A percentile compares a stretch with the other conserved stretches of the same genome.
Conservation (phyloP, 2,888 invertebrate species). For the Apamea sordens region DNA sequence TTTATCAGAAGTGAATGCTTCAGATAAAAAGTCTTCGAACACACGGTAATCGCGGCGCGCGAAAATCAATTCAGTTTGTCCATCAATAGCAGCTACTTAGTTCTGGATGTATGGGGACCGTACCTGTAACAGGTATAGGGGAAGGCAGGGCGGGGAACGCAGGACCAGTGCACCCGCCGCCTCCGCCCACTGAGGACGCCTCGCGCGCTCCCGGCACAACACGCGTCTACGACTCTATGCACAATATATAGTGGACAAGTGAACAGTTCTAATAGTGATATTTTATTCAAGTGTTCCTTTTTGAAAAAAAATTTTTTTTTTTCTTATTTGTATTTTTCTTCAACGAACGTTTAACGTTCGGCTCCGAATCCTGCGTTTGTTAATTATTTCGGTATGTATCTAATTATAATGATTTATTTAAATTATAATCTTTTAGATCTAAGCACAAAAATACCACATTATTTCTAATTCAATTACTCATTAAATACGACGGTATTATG, state of each 20-base stretch:
- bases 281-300: constrained; percentile 53
- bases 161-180: constrained; percentile 84
- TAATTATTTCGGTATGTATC: constrained; percentile 63
- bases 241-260: constrained; percentile 73
- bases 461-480: constrained; percentile 15
- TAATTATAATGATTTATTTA: constrained; percentile 22
- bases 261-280: constrained; percentile 69
- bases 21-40: constrained; percentile 22
- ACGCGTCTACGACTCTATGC: constrained; percentile 70
- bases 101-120: constrained; percentile 79
- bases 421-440: neutral
- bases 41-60: constrained; percentile 69
- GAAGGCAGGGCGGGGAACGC: constrained; percentile 77
- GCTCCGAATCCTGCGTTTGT: constrained; percentile 37
- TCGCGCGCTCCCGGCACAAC: constrained; percentile 71
- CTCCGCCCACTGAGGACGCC: constrained; percentile 78
- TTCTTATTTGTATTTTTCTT: constrained; percentile 32
- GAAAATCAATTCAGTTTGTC: constrained; percentile 87
- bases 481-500: neutral
- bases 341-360: constrained; percentile 37
- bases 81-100: constrained; percentile 88
- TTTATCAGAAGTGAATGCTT: constrained; percentile 30
- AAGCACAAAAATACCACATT: neutral
- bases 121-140: constrained; percentile 88
- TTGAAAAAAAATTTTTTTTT: constrained; percentile 14